These are phyloP conservation scores for Meta bourneti DNA, from an alignment of 2,888 invertebrate genomes.

Conservation along the genomic window DNA sequence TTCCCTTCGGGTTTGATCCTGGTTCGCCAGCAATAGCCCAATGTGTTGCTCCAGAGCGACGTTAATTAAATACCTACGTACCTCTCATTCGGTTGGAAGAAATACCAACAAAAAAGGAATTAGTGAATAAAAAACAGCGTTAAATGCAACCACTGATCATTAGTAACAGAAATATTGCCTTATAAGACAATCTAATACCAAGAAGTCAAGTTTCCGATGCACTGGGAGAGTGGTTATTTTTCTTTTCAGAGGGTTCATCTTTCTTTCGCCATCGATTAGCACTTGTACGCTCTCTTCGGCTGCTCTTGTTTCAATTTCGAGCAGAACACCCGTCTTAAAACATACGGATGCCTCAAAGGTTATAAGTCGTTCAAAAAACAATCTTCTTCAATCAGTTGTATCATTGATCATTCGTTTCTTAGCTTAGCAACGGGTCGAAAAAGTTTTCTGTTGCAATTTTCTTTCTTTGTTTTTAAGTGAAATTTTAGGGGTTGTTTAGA, in stretches of 20 bases:
- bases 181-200: background rate
- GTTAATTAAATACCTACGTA: too few relatives aligned
- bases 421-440: background rate
- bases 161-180: too few relatives aligned
- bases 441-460: background rate
- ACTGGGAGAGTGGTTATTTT: background rate
- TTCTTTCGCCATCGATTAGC: conserved; percentile 25
- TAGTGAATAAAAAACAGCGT: too few relatives aligned
- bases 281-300: background rate
- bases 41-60: too few relatives aligned
- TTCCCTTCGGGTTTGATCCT: too few relatives aligned
- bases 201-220: background rate
- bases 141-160: too few relatives aligned
- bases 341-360: conserved; percentile 36
- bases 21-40: too few relatives aligned
- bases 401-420: conserved; percentile 22
- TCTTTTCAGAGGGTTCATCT: background rate
- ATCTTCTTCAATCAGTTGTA: conserved; percentile 47
- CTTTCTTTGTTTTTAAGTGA: background rate
- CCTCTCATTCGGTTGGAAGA: too few relatives aligned
- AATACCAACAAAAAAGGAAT: too few relatives aligned
- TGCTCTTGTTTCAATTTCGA: background rate
- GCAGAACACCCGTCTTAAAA: background rate
- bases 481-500: background rate
- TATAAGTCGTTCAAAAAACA: conserved; percentile 45